Base-by-base conservation (phyloP, 1,140 invertebrate genomes). In the Zaprionus lachaisei region DNA sequence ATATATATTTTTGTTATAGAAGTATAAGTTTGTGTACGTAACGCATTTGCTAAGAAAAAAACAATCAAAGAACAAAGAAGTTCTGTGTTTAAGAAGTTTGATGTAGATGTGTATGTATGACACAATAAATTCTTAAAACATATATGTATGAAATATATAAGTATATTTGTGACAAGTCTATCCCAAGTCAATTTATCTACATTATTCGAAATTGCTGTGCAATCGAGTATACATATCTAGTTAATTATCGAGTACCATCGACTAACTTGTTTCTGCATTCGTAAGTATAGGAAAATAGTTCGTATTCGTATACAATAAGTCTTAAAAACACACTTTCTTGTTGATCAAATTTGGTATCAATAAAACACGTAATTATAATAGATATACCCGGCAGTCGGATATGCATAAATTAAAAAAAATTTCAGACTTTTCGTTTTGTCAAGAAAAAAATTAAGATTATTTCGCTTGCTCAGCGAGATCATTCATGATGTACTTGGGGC, bases 331-430 rank as follows among this genome's bases (percentile, higher is more conserved):
- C 47, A 34, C 47, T 37, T 57, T 28, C 9, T 61, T 60, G 26
- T 65, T 54, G 17, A 54, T 74, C 28, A 74, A 87, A 81, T 87
- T 87, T 87, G 84, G 84, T 90, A 87, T 87, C 71, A 76, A 82
- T 81, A 84, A 77, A 65, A 63, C 7, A 55, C 60, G 62, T 64
- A 17, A 47, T 37, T 66, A 72, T 72, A 22, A 17, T 72, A 31
- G 58, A 58, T 68, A 51, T 67, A 68, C 58, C 72, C 57, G 60
- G 62, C 28, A 54, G 73, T 58, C 63, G 26, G 34, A 37, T 75
- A 65, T 55, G 61, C 51, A 64, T 77, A 41, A 77, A 77, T 77
- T 41, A 72, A 73, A 67, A 67, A 55, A 63, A 57, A 61, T 73
- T 77, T 77, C 75, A 77, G 75, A 77, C 75, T 77, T 77, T 77